Evolutionary conservation across 1,140 invertebrate genomes (phyloP).

Genomic region (Drosophila nikananu): DNA sequence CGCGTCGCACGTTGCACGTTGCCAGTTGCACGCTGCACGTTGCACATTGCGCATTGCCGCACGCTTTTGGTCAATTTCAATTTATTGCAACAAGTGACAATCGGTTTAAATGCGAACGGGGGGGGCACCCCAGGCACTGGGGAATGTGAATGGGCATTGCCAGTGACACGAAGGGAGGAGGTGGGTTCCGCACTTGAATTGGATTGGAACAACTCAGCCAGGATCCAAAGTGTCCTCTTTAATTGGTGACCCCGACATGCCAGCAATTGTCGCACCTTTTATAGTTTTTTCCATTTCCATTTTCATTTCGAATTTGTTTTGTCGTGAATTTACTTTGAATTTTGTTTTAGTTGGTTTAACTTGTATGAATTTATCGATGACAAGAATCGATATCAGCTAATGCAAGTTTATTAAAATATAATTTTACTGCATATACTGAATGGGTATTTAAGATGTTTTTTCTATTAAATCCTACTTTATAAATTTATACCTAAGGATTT

Average conservation of each 20-base stretch:
- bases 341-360: background rate
- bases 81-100: constrained; percentile 64
- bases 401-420: background rate
- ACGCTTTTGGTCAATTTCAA: constrained; percentile 67
- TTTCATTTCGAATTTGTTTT: background rate
- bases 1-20: constrained; percentile 53
- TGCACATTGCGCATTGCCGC: constrained; percentile 48
- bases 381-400: background rate
- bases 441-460: background rate
- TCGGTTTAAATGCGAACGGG: constrained; percentile 36
- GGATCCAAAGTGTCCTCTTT: constrained; percentile 37
- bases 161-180: constrained; percentile 1
- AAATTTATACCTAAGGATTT: background rate
- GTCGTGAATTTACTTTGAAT: background rate
- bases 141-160: constrained; percentile 37
- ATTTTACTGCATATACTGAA: background rate
- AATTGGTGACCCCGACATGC: constrained; percentile 45
- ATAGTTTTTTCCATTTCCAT: constrained; percentile 15
- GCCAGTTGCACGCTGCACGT: constrained; percentile 20
- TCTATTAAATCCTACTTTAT: background rate
- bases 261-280: constrained; percentile 54
- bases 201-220: constrained; percentile 12
- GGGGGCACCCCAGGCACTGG: background rate
- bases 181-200: background rate
- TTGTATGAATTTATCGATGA: background rate